Percentiles rank a stretch among this genome's conserved stretches.
These are phyloP conservation scores for Elephantulus edwardii DNA, from an alignment of 2,113 vertebrate species.

Conservation along the genomic window DNA sequence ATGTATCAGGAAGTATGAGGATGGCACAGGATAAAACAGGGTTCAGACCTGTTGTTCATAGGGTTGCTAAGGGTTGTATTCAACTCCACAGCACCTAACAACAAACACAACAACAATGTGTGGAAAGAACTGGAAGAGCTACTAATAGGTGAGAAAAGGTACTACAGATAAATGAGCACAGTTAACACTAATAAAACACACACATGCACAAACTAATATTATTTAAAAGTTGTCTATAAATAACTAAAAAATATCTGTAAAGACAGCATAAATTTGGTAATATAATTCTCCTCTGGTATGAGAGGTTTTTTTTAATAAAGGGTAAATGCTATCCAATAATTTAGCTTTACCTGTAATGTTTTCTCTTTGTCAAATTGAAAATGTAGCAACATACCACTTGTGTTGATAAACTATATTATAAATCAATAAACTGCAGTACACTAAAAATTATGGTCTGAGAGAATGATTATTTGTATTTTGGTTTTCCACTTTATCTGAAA, in stretches of 20 bases:
- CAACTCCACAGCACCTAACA: no score
- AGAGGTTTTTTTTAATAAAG: neutral
- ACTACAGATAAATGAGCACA: neutral
- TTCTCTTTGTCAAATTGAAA: slow-evolving; percentile 21
- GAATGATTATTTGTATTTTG: neutral
- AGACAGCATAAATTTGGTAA: neutral
- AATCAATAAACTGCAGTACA: neutral
- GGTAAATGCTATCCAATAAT: neutral
- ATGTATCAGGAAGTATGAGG: no score
- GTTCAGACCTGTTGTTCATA: no score
- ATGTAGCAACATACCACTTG: neutral
- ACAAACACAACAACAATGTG: no score
- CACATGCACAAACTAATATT: neutral
- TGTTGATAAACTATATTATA: neutral
- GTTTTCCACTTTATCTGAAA: slow-evolving; percentile 27
- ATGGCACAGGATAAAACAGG: no score
- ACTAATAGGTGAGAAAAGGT: neutral
- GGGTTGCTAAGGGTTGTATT: no score
- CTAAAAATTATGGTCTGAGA: neutral
- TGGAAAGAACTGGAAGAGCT: no score
- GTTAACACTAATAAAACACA: neutral
- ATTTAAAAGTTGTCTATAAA: no score
- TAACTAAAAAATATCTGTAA: neutral
- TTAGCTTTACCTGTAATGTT: neutral
- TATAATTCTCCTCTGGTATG: neutral